phyloP scores from a whole-genome alignment of 2,113 vertebrate species.

The Danionella cerebrum region DNA sequence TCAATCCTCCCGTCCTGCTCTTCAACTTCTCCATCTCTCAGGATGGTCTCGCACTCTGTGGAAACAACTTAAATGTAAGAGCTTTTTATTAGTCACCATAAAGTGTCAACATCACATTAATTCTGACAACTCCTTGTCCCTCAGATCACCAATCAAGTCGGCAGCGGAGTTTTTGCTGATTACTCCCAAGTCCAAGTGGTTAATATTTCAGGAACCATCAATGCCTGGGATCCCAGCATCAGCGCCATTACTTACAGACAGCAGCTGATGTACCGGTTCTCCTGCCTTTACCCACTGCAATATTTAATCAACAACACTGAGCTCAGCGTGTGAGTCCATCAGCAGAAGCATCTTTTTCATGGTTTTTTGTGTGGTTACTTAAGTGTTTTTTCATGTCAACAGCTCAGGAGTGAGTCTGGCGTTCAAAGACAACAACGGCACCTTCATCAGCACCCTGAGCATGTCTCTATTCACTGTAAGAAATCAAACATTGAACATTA shows the following conservation, averaged over 20 bases:
- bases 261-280: constrained; percentile 67
- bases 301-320: constrained; percentile 68
- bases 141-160: constrained; percentile 47
- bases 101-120: too few relatives aligned
- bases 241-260: constrained; percentile 56
- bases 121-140: not conserved
- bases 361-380: not conserved
- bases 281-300: constrained; percentile 63
- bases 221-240: constrained; percentile 47
- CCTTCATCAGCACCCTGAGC: constrained; percentile 65
- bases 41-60: constrained; percentile 33
- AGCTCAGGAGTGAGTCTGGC: constrained; percentile 45
- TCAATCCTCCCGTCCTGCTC: constrained; percentile 51
- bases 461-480: constrained; percentile 51
- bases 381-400: not conserved
- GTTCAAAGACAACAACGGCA: constrained; percentile 62
- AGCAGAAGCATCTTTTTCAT: not conserved
- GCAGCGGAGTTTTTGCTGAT: constrained; percentile 53
- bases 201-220: constrained; percentile 62
- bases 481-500: not conserved
- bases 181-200: constrained; percentile 63
- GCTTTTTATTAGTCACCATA: not conserved
- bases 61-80: constrained; percentile 41
- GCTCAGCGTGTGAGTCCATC: constrained; percentile 56
- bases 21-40: constrained; percentile 58